These are phyloP conservation scores for Lophochroa leadbeateri DNA, from an alignment of 2,113 vertebrate species.

Conservation along the genomic window DNA sequence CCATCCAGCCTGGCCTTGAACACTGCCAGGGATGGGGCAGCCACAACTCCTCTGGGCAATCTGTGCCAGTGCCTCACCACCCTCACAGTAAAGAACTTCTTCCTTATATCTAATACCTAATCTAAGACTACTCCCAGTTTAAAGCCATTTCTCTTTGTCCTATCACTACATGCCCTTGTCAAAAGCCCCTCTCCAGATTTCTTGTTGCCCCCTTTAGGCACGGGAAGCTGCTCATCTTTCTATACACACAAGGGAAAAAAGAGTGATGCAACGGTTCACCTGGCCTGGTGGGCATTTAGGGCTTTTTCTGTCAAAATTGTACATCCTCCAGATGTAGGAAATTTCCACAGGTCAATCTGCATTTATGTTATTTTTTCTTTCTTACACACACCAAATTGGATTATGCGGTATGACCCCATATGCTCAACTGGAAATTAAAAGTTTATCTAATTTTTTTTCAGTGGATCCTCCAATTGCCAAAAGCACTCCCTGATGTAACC, in stretches of 20 bases:
- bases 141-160: neutral
- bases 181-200: neutral
- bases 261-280: accelerated
- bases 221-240: neutral
- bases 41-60: neutral
- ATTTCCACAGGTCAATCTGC: neutral
- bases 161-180: neutral
- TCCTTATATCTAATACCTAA: neutral
- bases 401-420: neutral
- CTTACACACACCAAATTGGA: neutral
- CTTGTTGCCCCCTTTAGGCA: neutral
- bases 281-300: neutral
- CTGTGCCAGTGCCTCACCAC: neutral
- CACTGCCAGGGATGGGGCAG: neutral
- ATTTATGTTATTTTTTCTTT: neutral
- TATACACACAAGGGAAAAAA: neutral
- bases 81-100: neutral
- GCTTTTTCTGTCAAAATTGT: neutral
- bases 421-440: slow-evolving; percentile 14
- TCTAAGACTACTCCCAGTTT: neutral
- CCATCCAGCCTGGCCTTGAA: neutral
- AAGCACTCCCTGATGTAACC: neutral
- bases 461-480: neutral
- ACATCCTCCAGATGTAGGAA: neutral
- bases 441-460: slow-evolving; percentile 15